Percentiles rank a stretch among this genome's conserved stretches.
These are phyloP conservation scores for Theropithecus gelada DNA, from an alignment of 2,113 vertebrate genomes.

Conservation along the genomic window DNA sequence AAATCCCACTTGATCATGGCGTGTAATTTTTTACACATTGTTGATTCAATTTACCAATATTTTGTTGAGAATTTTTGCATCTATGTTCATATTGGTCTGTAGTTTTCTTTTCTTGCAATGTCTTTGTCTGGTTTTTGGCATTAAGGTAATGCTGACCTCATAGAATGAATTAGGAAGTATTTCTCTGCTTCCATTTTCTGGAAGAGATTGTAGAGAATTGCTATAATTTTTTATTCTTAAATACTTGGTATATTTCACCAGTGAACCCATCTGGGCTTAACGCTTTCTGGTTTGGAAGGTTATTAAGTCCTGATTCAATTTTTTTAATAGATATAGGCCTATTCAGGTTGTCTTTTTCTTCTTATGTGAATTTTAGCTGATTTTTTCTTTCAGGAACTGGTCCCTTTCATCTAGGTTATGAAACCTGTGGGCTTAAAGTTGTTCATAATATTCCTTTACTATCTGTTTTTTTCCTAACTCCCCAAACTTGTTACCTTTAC, in stretches of 20 bases:
- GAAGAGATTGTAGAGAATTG: not conserved
- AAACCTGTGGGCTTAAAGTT: not conserved
- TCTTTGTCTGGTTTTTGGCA: not conserved
- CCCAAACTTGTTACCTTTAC: not conserved
- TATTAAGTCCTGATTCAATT: not conserved
- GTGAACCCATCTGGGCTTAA: not conserved
- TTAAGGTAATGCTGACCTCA: not conserved
- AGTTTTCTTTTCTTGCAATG: too few relatives aligned
- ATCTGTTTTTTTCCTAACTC: not conserved
- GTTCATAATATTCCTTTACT: not conserved
- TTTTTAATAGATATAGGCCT: not conserved
- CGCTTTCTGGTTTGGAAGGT: not conserved
- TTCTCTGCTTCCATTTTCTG: not conserved
- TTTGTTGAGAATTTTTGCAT: not conserved
- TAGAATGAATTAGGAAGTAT: not conserved
- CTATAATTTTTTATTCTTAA: not conserved
- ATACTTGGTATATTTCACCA: not conserved
- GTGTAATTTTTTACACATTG: not conserved
- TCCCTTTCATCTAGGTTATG: not conserved
- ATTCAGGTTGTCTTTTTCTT: not conserved
- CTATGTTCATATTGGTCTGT: not conserved
- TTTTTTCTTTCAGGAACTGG: not conserved
- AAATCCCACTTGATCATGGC: not conserved
- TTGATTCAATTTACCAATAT: not conserved
- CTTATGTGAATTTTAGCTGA: not conserved